Conservation (phyloP, 1,140 invertebrate species). For the Conus betulinus region DNA sequence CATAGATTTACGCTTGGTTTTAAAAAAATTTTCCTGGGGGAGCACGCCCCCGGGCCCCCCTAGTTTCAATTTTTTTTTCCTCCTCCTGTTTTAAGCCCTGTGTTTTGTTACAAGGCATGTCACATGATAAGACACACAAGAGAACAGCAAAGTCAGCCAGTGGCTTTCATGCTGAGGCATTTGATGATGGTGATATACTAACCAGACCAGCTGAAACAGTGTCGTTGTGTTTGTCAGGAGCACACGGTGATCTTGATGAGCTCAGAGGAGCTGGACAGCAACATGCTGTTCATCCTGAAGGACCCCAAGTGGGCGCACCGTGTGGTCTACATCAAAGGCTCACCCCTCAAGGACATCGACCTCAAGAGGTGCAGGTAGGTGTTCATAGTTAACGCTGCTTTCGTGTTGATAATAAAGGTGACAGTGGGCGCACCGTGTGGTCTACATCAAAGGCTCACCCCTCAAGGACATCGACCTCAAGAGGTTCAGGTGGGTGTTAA, state of each 20-base stretch:
- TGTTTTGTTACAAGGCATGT: background rate
- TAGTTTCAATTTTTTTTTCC: no score
- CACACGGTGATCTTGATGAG: slow-evolving; percentile 96
- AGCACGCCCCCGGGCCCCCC: no score
- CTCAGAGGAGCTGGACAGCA: slow-evolving; percentile 96
- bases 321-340: slow-evolving; percentile 97
- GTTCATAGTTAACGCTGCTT: no score
- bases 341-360: slow-evolving; percentile 94
- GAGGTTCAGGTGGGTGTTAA: slow-evolving; percentile 80
- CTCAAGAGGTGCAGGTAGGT: slow-evolving; percentile 84
- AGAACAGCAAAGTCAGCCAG: background rate
- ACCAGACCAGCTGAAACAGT: background rate
- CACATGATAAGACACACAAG: background rate
- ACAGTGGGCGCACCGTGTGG: slow-evolving; percentile 95
- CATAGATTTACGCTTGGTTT: no score
- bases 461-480: slow-evolving; percentile 95
- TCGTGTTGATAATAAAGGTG: background rate
- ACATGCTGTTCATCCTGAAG: slow-evolving; percentile 98
- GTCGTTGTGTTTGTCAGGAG: slow-evolving; percentile 80
- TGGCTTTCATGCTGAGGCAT: background rate
- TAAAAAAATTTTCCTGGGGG: no score
- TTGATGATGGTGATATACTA: background rate
- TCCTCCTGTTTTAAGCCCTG: no score
- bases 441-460: slow-evolving; percentile 96
- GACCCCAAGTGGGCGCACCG: slow-evolving; percentile 98